Conservation (phyloP, 2,113 vertebrate species). For the Ondatra zibethicus region DNA sequence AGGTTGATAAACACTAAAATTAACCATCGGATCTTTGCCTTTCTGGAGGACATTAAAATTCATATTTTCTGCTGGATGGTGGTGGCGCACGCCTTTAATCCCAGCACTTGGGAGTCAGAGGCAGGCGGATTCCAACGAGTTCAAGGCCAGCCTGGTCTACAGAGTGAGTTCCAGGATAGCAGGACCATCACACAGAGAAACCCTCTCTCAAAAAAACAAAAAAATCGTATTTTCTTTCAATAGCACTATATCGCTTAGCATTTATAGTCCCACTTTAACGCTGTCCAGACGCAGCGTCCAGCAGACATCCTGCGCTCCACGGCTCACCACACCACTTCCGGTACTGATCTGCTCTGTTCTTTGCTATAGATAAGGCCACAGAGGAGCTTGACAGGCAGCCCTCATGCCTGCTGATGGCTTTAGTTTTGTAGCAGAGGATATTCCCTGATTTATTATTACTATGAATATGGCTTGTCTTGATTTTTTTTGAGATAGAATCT, state of each 20-base stretch:
- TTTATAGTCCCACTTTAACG: not conserved
- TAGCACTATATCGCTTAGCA: not conserved
- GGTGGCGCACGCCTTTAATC: too few species aligned
- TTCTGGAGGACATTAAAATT: not conserved
- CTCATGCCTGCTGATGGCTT: not conserved
- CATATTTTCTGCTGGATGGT: not conserved
- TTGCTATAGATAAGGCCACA: not conserved
- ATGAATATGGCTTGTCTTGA: not conserved
- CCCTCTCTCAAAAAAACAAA: too few species aligned
- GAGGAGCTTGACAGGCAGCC: not conserved
- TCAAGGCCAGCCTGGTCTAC: too few species aligned
- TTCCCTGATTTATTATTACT: not conserved
- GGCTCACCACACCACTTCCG: not conserved
- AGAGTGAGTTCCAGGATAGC: too few species aligned
- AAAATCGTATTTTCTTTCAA: not conserved
- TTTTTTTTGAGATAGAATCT: not conserved
- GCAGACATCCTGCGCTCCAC: not conserved
- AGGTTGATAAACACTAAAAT: conserved; percentile 2
- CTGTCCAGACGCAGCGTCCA: not conserved
- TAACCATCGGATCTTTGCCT: not conserved
- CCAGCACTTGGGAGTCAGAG: too few species aligned
- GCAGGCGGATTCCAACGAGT: too few species aligned
- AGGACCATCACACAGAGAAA: too few species aligned
- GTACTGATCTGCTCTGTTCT: not conserved
- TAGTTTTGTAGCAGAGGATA: not conserved